phyloP scores from a whole-genome alignment of 2,888 invertebrate species.

The Pocota personata region DNA sequence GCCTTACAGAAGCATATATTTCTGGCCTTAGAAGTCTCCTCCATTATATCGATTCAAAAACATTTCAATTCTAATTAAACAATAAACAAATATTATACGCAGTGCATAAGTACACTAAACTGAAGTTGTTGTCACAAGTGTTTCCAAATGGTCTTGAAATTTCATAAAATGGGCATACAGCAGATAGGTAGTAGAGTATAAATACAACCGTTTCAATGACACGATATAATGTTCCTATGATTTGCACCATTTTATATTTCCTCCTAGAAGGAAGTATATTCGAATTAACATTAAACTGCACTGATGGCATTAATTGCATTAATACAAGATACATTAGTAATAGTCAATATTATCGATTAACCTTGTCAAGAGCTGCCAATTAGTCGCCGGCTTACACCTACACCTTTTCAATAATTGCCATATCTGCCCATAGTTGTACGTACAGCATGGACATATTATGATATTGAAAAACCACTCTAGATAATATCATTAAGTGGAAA shows the following conservation, averaged over 20 bases:
- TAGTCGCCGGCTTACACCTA: background rate
- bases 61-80: too few species aligned
- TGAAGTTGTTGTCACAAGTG: too few species aligned
- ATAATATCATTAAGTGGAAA: constrained; percentile 28
- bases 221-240: background rate
- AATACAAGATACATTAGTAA: background rate
- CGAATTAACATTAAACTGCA: background rate
- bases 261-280: background rate
- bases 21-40: too few species aligned
- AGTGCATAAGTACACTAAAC: too few species aligned
- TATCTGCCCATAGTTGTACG: background rate
- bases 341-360: constrained; percentile 17
- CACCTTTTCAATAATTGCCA: background rate
- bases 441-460: background rate
- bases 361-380: constrained; percentile 19
- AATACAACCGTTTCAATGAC: background rate
- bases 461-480: background rate
- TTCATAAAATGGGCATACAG: too few species aligned
- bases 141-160: too few species aligned
- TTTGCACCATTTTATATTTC: background rate
- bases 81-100: too few species aligned
- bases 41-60: too few species aligned
- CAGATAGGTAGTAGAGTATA: background rate
- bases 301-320: constrained; percentile 4
- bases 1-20: too few species aligned